phyloP scores from a whole-genome alignment of 2,113 vertebrate species.

The Agapornis roseicollis region DNA sequence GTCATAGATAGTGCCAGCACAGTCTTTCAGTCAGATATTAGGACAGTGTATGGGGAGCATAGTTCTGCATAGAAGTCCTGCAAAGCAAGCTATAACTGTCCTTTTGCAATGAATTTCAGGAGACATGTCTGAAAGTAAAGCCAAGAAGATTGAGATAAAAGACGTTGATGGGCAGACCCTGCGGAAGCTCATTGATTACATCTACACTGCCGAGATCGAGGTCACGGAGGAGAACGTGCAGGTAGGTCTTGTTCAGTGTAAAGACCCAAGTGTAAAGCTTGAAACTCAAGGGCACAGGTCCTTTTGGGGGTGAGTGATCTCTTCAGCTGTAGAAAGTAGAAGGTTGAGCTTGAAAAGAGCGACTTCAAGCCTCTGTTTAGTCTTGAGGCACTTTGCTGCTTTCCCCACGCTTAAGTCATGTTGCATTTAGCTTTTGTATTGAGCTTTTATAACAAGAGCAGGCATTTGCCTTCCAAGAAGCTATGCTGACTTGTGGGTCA shows the following conservation, averaged over 20 bases:
- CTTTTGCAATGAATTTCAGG: slow-evolving; percentile 73
- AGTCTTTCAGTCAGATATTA: neutral
- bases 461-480: slow-evolving; percentile 47
- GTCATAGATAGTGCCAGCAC: neutral
- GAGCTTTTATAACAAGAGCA: neutral
- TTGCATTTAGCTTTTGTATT: slow-evolving; percentile 34
- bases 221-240: slow-evolving; percentile 95
- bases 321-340: slow-evolving; percentile 1
- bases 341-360: neutral
- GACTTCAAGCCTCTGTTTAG: neutral
- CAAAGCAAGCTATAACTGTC: neutral
- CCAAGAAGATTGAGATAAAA: slow-evolving; percentile 92
- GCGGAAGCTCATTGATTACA: slow-evolving; percentile 91
- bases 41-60: neutral
- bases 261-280: neutral
- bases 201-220: slow-evolving; percentile 94
- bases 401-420: neutral
- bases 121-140: slow-evolving; percentile 97
- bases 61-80: neutral
- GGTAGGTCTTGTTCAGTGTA: slow-evolving; percentile 66
- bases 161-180: slow-evolving; percentile 90
- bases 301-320: neutral
- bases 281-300: neutral
- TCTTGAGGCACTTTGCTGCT: slow-evolving; percentile 27
- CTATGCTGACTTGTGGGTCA: slow-evolving; percentile 53